Percentiles rank a stretch among this genome's conserved stretches.
Evolutionary conservation across 2,888 invertebrate genomes (phyloP).

Genomic region (Eupithecia pulchellata): DNA sequence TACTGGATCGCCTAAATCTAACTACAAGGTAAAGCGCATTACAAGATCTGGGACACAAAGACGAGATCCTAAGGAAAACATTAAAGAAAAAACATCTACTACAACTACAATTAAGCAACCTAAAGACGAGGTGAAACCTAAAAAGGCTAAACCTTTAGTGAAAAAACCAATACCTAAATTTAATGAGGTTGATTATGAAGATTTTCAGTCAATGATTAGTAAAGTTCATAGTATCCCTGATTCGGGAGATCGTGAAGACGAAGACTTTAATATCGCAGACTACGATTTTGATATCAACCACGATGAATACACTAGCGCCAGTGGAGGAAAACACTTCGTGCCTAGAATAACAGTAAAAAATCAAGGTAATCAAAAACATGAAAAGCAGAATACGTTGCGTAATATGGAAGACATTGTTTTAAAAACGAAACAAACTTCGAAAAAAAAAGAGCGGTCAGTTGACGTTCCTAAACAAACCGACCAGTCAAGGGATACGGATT

Average conservation of each 20-base stretch:
- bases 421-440: slow-evolving; percentile 29
- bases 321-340: slow-evolving; percentile 67
- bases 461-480: slow-evolving; percentile 46
- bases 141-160: slow-evolving; percentile 50
- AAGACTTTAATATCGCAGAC: slow-evolving; percentile 74
- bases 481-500: slow-evolving; percentile 57
- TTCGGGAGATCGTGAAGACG: slow-evolving; percentile 72
- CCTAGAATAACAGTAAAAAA: slow-evolving; percentile 52
- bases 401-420: slow-evolving; percentile 43
- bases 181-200: slow-evolving; percentile 64
- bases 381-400: slow-evolving; percentile 46
- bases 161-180: slow-evolving; percentile 75
- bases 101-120: slow-evolving; percentile 24
- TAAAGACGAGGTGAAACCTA: slow-evolving; percentile 32
- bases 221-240: slow-evolving; percentile 54
- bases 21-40: slow-evolving; percentile 27
- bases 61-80: slow-evolving; percentile 46
- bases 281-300: slow-evolving; percentile 77
- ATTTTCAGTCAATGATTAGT: slow-evolving; percentile 62
- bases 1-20: not conserved
- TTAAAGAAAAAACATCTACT: slow-evolving; percentile 5
- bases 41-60: not conserved
- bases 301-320: slow-evolving; percentile 63
- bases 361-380: slow-evolving; percentile 5
- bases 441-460: slow-evolving; percentile 48